Conservation (phyloP, 2,113 vertebrate species). For the Petrocephalus microphthalmus region DNA sequence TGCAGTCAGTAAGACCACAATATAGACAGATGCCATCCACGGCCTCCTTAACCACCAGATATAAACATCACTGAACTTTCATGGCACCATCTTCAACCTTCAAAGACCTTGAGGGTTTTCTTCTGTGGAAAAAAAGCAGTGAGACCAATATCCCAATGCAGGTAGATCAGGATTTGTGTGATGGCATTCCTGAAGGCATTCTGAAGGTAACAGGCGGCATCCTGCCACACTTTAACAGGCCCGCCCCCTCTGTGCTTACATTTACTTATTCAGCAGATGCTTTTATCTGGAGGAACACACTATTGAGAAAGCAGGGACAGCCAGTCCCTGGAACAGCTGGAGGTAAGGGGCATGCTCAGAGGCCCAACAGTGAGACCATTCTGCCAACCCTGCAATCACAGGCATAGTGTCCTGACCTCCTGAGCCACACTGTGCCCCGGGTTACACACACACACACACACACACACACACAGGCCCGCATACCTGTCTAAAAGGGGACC, state of each 20-base stretch:
- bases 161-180: neutral
- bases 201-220: neutral
- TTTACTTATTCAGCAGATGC: neutral
- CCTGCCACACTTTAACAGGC: neutral
- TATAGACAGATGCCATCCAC: neutral
- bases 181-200: neutral
- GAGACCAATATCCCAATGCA: neutral
- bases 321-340: neutral
- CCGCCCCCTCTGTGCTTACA: neutral
- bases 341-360: neutral
- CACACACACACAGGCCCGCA: too few relatives aligned
- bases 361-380: neutral
- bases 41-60: neutral
- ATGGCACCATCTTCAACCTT: neutral
- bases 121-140: neutral
- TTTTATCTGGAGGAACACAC: neutral
- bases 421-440: neutral
- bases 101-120: neutral
- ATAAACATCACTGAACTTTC: neutral
- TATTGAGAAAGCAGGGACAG: neutral
- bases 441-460: too few relatives aligned
- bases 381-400: neutral
- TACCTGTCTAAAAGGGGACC: too few relatives aligned
- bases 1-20: neutral
- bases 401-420: neutral